Base-by-base conservation (phyloP, 2,113 vertebrate species). In the Tichodroma muraria region DNA sequence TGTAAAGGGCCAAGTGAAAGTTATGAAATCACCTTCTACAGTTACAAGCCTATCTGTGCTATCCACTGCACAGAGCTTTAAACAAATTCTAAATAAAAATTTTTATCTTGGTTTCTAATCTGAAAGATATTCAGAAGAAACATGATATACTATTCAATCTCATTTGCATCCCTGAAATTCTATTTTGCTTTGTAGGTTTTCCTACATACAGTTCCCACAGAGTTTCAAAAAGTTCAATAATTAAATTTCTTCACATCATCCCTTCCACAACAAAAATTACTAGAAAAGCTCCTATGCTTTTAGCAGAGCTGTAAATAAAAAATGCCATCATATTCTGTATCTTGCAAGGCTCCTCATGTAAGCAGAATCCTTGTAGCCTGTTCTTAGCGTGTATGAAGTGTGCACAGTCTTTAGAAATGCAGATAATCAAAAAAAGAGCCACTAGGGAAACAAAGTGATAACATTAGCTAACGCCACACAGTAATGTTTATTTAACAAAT, bases 401-500 rank as follows among this genome's bases (percentile, higher is more conserved):
- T 40, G 37, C 86, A 61, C 28, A 72, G 86, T 95, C 86, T 95
- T 96, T 80, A 94, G 78, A 95, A 96, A 97, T 81, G 94, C 79
- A 93, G 91, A 96, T 94, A 96, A 96, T 96, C 45, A 95, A 79
- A 94, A 96, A 97, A 94, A 93, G 91, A 97, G 90, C 83, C 85
- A 93, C 77, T 70, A 96, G 90, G 87, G 91, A 95, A 86, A 86
- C 86, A 95, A 96, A 95, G 70, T 93, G 96, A 89, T 95, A 96
- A 96, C 56, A 89, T 94, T 95, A 94, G 86, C 90, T 97, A 96
- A 96, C 90, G 65, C 78, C 91, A 97, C 89, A 97, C 64, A 85
- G 89, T 88, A 95, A 96, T 97, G 94, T 97, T 97, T 97, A 96
- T 91, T 95, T 96, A 97, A 96, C 85, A 96, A 96, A 97, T 95